Conservation (phyloP, 2,797 vertebrate genomes). For the Pseudochromis fuscus region DNA sequence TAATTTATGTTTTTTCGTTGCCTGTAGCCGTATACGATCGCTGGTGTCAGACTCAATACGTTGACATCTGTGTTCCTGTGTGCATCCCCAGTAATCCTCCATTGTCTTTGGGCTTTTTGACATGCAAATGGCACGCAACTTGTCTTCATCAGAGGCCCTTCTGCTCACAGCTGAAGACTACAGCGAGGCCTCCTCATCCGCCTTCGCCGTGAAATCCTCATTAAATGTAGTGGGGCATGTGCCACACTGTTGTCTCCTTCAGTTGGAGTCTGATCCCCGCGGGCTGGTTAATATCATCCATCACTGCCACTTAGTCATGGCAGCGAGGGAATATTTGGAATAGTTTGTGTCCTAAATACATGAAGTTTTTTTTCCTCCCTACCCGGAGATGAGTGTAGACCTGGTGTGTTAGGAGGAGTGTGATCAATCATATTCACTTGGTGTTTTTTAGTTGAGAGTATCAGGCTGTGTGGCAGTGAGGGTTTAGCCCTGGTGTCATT, state of each 20-base stretch:
- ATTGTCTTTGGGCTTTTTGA: conserved; percentile 78
- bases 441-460: not conserved
- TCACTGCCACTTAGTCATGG: conserved; percentile 56
- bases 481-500: too few relatives aligned
- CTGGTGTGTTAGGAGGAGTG: conserved; percentile 5
- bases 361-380: not conserved
- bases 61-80: conserved; percentile 77
- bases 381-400: not conserved
- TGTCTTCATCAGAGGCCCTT: conserved; percentile 75
- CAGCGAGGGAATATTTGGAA: conserved; percentile 11
- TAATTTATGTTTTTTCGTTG: conserved; percentile 16
- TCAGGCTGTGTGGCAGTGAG: not conserved
- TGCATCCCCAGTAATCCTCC: conserved; percentile 57
- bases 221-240: conserved; percentile 65
- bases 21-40: conserved; percentile 47
- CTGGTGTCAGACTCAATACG: conserved; percentile 56
- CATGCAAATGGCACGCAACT: conserved; percentile 80
- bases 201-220: conserved; percentile 72
- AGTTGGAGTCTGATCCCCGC: conserved; percentile 54
- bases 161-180: conserved; percentile 49
- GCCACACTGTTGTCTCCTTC: conserved; percentile 51
- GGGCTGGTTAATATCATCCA: conserved; percentile 63
- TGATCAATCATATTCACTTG: not conserved
- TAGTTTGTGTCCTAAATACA: conserved; percentile 14
- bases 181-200: conserved; percentile 25